phyloP scores from a whole-genome alignment of 1,140 invertebrate genomes.

The Pantala flavescens region DNA sequence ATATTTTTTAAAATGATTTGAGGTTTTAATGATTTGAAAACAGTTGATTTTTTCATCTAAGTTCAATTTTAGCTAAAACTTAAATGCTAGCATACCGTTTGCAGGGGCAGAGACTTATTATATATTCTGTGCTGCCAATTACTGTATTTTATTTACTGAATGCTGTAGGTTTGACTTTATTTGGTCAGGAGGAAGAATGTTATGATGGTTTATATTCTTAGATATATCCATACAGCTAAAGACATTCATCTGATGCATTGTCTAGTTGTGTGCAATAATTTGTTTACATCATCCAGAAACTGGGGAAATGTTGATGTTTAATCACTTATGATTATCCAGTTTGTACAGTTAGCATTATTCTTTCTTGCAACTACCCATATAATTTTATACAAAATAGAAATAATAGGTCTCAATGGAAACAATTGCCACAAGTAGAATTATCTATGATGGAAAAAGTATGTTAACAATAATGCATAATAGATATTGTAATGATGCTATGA shows the following conservation, averaged over 20 bases:
- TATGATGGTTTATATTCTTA: too few relatives aligned
- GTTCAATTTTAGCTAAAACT: constrained; percentile 4
- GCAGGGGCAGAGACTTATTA: not conserved
- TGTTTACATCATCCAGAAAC: too few relatives aligned
- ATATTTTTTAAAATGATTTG: not conserved
- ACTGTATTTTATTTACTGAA: too few relatives aligned
- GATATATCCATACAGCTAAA: too few relatives aligned
- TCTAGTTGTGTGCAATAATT: too few relatives aligned
- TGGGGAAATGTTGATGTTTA: not conserved
- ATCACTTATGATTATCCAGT: not conserved
- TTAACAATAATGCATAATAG: not conserved
- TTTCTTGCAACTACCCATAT: not conserved
- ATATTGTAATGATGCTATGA: constrained; percentile 3
- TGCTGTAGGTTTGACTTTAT: too few relatives aligned
- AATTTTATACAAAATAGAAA: not conserved
- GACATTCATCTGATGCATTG: too few relatives aligned
- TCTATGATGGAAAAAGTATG: not conserved
- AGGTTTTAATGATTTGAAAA: not conserved
- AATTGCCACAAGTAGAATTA: not conserved
- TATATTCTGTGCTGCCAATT: too few relatives aligned
- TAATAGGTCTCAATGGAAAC: not conserved
- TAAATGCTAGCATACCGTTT: constrained; percentile 2
- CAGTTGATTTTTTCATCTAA: not conserved
- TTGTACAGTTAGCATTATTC: not conserved
- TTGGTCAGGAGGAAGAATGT: too few relatives aligned